Evolutionary conservation across 2,113 vertebrate species (phyloP), one percentile per base, ranked within the genome.

Genomic region (Mystacornis crossleyi): DNA sequence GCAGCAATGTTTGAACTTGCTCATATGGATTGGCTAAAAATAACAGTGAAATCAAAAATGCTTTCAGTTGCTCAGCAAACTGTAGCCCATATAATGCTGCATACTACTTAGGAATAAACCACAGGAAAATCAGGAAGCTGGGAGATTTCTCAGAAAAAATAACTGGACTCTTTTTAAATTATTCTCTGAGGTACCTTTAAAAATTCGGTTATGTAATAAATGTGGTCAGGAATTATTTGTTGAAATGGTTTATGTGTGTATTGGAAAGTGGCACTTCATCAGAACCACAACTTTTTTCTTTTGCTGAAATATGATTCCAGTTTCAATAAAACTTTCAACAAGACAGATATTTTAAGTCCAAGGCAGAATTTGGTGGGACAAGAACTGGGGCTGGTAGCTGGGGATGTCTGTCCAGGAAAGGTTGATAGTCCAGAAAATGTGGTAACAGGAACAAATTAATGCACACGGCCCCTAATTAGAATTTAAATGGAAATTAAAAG

Each of bases 211-310:
- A 53, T 54, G 62, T 80, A 64, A 93, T 78, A 89, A 81, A 74
- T 62, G 38, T 81, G 84, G 84, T 61, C 3, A 2, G 48, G 57
- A 91, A 74, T 85, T 81, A 88, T 72, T 93, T 5, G 3, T 29
- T 79, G 87, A 87, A 78, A 87, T 48, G 54, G 29, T 86, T 93
- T 82, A 51, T 72, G 24, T 38, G 19, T 50, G 13, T 88, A 12
- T 58, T 92, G 75, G 83, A 92, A 95, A 92, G 64, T 54, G 55
- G 19, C 55, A 86, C 42, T 78, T 93, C 64, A 66, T 84, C 89
- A 83, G 82, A 88, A 86, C 64, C 80, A 66, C 80, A 67, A 6
- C 2, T 34, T 51, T 75, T 58, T 66, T 9, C 12, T 90, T 66
- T 69, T 26, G 51, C 26, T 91, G 48, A 66, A 80, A 77, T 83